Base-by-base conservation (phyloP, 2,797 vertebrate species). In the Eptatretus atami region DNA sequence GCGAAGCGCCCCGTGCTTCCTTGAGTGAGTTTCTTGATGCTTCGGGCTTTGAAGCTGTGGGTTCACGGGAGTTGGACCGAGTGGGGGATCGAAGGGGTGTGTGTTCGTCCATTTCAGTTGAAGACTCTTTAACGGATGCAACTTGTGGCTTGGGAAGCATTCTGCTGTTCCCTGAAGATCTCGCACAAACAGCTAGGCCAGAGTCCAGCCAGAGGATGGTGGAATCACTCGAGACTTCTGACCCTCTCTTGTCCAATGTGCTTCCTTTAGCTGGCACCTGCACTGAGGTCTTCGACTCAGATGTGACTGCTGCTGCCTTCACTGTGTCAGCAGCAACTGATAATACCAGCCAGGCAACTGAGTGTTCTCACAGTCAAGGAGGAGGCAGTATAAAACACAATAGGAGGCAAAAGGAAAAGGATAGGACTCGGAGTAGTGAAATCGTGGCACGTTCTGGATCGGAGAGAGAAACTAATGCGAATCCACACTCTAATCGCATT, bases 181-280 rank as follows among this genome's bases (percentile, higher is more conserved):
- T n/a, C 57, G 12, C n/a, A 61, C n/a, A n/a, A n/a, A 10, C 9
- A n/a, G n/a, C 25, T n/a, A 10, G 57, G 9, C 57, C n/a, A 25
- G 57, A 61, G 57, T n/a, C n/a, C 57, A 61, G 57, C 57, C 57
- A n/a, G 57, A n/a, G 57, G n/a, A 61, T n/a, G n/a, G n/a, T 61
- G n/a, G 25, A 25, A n/a, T 61, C 57, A 25, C n/a, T 61, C 12
- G 57, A 25, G n/a, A 44, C 31, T 5, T 44, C 31, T 44, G 31
- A 44, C 31, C 31, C 31, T 44, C 31, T 44, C 31, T 44, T 44
- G 31, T 61, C 57, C n/a, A 25, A 25, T 25, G n/a, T n/a, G n/a
- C 57, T 61, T n/a, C 57, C n/a, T 25, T 61, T 61, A 2, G 57
- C 25, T n/a, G 57, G 25, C n/a, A 11, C 57, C 9, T n/a, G n/a